Evolutionary conservation across 2,888 invertebrate genomes (phyloP).

Genomic region (Azorinus chamasolen): DNA sequence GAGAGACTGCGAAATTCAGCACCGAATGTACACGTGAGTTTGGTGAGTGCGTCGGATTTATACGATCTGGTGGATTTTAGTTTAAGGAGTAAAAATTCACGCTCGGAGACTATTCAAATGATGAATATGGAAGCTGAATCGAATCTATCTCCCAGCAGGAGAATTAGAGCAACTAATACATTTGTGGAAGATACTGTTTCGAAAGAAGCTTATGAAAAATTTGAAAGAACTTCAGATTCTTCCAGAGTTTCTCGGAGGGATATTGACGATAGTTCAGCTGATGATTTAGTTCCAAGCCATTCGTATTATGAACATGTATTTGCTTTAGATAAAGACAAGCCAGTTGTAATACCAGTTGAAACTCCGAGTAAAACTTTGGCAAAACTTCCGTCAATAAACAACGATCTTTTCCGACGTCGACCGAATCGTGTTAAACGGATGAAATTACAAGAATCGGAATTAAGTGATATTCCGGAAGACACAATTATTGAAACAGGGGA

Average conservation of each 20-base stretch:
- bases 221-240: conserved; percentile 30
- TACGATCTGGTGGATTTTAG: conserved; percentile 77
- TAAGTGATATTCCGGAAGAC: conserved; percentile 70
- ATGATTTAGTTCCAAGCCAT: conserved; percentile 1
- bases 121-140: conserved; percentile 52
- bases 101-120: conserved; percentile 49
- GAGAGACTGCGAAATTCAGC: conserved; percentile 60
- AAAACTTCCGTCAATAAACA: conserved; percentile 22
- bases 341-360: not conserved
- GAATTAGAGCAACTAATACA: not conserved
- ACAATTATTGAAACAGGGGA: conserved; percentile 39
- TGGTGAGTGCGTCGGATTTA: conserved; percentile 76
- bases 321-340: conserved; percentile 17
- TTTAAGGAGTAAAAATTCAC: conserved; percentile 64
- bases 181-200: not conserved
- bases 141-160: no score
- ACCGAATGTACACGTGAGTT: conserved; percentile 69
- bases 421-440: conserved; percentile 71
- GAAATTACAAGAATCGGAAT: conserved; percentile 60
- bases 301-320: conserved; percentile 43
- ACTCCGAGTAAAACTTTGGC: not conserved
- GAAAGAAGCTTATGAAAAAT: conserved; percentile 29
- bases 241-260: not conserved
- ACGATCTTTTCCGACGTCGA: conserved; percentile 55
- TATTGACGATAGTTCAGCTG: not conserved